Evolutionary conservation across 1,140 invertebrate species (phyloP), one percentile per base, ranked within the genome.

Genomic region (Drosophila hydei): DNA sequence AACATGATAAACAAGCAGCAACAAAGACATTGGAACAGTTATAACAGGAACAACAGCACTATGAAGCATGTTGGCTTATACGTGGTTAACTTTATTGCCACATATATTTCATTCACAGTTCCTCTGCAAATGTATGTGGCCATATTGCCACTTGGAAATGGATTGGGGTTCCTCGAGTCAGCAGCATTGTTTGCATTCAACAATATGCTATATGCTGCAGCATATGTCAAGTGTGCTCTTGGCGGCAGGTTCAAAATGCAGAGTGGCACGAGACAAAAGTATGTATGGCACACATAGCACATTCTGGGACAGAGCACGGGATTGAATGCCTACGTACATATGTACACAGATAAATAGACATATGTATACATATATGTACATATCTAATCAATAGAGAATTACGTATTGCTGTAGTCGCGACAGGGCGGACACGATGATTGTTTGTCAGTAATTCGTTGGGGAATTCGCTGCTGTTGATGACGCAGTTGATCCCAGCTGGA

Each of bases 391-490:
- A 6, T 19, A n/a, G n/a, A 8, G n/a, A 51, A 14, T 51, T 27
- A 18, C 18, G 21, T 25, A 40, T 43, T 58, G n/a, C 38, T 0
- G n/a, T 4, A 21, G 23, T 11, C 27, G 27, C 38, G 21, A 69
- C 67, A 38, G 50, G 50, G 72, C 63, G 63, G 30, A 63, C 11
- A 42, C 14, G 9, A 11, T 8, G n/a, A 36, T 36, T 69, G 61
- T 72, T 61, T 48, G 61, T 51, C 33, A 60, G 47, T 40, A 50
- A 52, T 73, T 52, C 40, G 18, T 73, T 68, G 59, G 78, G 77
- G 79, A 83, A 81, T 80, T 81, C 74, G 18, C 40, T 12, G 1
- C 1, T 5, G 23, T n/a, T 23, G 40, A 45, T 30, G 74, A 70
- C 65, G 52, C 30, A 14, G 14, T 43, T 50, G 30, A 18, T 59